Conservation (phyloP, 2,113 vertebrate genomes). For the Toxostoma redivivum region DNA sequence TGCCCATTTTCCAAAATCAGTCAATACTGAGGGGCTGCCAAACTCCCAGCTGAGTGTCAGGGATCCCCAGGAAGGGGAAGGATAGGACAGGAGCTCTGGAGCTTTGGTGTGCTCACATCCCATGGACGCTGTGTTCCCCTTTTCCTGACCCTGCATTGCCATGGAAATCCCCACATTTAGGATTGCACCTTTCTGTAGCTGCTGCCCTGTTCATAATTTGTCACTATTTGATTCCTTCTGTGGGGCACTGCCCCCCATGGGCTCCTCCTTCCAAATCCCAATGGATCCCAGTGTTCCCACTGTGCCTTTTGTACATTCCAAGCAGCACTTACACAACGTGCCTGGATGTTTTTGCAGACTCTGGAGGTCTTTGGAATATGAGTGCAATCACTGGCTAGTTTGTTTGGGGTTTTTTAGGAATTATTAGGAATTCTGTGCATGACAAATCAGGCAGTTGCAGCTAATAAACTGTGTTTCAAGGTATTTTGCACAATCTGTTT, state of each 20-base stretch:
- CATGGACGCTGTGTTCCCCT: fast-evolving
- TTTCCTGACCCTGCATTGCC: neutral
- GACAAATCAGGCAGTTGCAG: neutral
- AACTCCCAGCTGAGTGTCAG: neutral
- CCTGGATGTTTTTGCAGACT: neutral
- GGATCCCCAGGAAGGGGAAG: neutral
- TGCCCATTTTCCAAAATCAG: neutral
- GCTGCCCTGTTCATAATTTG: neutral
- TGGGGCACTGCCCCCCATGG: fast-evolving
- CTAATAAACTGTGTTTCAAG: neutral
- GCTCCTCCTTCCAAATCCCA: neutral
- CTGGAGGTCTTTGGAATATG: neutral
- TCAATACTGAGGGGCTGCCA: neutral
- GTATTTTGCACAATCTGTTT: neutral
- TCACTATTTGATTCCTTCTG: fast-evolving
- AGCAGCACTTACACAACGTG: neutral
- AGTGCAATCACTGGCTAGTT: neutral
- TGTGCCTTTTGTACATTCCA: neutral
- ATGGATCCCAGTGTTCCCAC: fast-evolving
- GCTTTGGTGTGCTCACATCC: no score
- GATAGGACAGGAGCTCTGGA: neutral
- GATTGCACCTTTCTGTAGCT: neutral
- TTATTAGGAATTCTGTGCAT: neutral
- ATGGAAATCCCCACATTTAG: fast-evolving
- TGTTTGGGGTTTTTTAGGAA: neutral